phyloP scores from a whole-genome alignment of 2,797 vertebrate species.

The Pogonophryne albipinna region DNA sequence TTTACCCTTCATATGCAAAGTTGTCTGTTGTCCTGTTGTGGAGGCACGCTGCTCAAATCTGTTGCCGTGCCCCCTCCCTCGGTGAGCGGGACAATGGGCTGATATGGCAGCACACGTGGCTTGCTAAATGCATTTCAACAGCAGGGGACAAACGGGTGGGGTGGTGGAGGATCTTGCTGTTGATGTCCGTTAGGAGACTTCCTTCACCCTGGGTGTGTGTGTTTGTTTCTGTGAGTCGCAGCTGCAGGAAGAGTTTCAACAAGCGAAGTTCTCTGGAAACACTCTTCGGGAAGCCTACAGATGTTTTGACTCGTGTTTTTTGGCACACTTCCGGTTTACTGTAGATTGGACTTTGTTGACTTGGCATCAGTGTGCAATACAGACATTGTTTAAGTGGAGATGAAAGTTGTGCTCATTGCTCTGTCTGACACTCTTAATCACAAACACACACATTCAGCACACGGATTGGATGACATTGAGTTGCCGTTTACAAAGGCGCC shows the following conservation, averaged over 20 bases:
- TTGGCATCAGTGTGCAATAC: not conserved
- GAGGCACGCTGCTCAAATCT: slow-evolving; percentile 76
- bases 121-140: slow-evolving; percentile 61
- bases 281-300: slow-evolving; percentile 19
- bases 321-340: slow-evolving; percentile 51
- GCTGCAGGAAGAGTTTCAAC: slow-evolving; percentile 56
- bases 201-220: slow-evolving; percentile 41
- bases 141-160: slow-evolving; percentile 44
- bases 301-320: slow-evolving; percentile 37
- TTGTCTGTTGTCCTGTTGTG: slow-evolving; percentile 71
- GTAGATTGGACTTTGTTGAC: slow-evolving; percentile 27
- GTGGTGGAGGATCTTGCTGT: slow-evolving; percentile 51
- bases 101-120: slow-evolving; percentile 77
- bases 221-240: slow-evolving; percentile 46
- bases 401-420: slow-evolving; percentile 12
- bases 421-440: not conserved
- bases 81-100: slow-evolving; percentile 65
- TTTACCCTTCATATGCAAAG: slow-evolving; percentile 81
- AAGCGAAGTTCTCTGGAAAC: slow-evolving; percentile 28
- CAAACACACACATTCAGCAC: not conserved
- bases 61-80: slow-evolving; percentile 60
- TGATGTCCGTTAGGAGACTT: slow-evolving; percentile 54
- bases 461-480: slow-evolving; percentile 34
- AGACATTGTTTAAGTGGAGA: slow-evolving; percentile 4
- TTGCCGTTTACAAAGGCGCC: slow-evolving; percentile 25